phyloP scores from a whole-genome alignment of 2,113 vertebrate genomes.

The Malurus melanocephalus region DNA sequence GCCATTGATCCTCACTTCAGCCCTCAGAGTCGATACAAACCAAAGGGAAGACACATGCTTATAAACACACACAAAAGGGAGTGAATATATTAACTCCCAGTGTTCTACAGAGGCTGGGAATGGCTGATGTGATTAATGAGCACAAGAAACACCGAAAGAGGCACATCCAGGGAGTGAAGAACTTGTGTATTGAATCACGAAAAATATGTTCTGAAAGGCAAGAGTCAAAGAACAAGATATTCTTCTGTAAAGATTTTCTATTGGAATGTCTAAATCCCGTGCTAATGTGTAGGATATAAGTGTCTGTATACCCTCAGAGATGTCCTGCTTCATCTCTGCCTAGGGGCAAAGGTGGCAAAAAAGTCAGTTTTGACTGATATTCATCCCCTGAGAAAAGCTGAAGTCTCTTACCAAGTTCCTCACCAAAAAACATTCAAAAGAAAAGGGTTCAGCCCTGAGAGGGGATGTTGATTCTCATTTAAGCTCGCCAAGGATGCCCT shows the following conservation, averaged over 20 bases:
- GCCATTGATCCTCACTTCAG: conserved; percentile 75
- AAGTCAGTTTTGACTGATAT: neutral
- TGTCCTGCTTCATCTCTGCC: neutral
- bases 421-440: neutral
- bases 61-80: conserved; percentile 28
- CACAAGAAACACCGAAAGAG: neutral
- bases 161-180: neutral
- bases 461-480: neutral
- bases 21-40: conserved; percentile 68
- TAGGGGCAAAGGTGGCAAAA: neutral
- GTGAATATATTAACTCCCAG: conserved; percentile 62
- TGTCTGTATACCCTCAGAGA: neutral
- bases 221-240: neutral
- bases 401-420: neutral
- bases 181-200: neutral
- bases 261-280: neutral
- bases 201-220: neutral
- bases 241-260: neutral
- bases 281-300: neutral
- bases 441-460: neutral
- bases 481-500: neutral
- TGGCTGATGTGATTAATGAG: neutral
- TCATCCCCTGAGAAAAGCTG: neutral
- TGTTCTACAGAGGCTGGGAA: neutral
- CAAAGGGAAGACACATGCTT: conserved; percentile 48